phyloP scores from a whole-genome alignment of 2,888 invertebrate genomes.

The Lasius platythorax region DNA sequence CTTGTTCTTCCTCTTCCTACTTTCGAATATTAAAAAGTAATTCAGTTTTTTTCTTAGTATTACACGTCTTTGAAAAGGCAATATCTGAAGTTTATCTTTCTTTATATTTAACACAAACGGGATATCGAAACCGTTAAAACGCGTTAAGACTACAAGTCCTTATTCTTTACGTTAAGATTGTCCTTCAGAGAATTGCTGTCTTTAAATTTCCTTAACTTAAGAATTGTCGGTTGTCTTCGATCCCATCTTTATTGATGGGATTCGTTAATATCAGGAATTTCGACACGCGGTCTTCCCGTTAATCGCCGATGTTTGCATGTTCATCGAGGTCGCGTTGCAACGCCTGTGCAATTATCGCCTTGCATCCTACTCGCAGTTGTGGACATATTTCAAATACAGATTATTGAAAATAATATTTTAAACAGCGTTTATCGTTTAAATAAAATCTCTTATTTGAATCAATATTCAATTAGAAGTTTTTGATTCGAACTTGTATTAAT shows the following conservation, averaged over 20 bases:
- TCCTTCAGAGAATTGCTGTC: neutral
- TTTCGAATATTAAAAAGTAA: constrained; percentile 1
- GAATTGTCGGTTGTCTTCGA: constrained; percentile 23
- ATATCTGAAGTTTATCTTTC: neutral
- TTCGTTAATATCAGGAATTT: constrained; percentile 43
- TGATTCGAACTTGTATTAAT: neutral
- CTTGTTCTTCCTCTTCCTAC: neutral
- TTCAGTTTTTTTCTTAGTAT: neutral
- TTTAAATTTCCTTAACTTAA: neutral
- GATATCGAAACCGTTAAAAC: neutral
- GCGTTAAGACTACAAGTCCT: neutral
- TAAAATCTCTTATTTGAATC: neutral
- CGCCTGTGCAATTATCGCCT: constrained; percentile 52
- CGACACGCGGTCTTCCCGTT: constrained; percentile 23
- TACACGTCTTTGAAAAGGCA: neutral
- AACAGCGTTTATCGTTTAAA: neutral
- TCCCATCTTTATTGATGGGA: neutral
- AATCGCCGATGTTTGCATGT: constrained; percentile 41
- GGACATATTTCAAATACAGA: neutral
- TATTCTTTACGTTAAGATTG: neutral
- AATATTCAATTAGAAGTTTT: neutral
- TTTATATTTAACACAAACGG: neutral
- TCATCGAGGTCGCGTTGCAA: constrained; percentile 35
- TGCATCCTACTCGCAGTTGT: constrained; percentile 15
- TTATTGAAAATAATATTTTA: neutral